Percentiles rank a stretch among this genome's conserved stretches.
Conservation (phyloP, 1,140 invertebrate genomes). For the Mercenaria mercenaria region DNA sequence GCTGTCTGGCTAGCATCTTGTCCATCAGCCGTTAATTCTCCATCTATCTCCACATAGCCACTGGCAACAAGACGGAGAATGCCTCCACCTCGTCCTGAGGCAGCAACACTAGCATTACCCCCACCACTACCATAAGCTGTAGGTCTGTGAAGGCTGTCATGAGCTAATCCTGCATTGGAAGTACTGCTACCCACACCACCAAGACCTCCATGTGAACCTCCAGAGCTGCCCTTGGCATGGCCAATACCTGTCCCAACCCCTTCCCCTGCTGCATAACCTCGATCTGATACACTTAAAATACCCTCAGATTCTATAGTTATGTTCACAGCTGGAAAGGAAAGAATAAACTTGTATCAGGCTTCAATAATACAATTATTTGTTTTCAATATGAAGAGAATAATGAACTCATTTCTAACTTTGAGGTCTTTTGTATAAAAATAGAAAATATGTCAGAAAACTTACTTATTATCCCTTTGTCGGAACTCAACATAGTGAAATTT, state of each 20-base stretch:
- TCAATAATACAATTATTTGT: too few species aligned
- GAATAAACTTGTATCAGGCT: not conserved
- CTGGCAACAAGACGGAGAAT: conserved; percentile 70
- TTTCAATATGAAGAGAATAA: too few species aligned
- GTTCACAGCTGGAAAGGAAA: conserved; percentile 73
- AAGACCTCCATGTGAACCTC: conserved; percentile 78
- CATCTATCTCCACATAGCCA: conserved; percentile 76
- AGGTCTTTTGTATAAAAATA: too few species aligned
- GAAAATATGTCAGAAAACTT: too few species aligned
- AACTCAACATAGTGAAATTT: too few species aligned
- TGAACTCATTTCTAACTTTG: too few species aligned
- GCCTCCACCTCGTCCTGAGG: conserved; percentile 72
- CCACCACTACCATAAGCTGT: conserved; percentile 78
- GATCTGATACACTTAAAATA: conserved; percentile 66
- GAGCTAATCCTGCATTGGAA: conserved; percentile 51
- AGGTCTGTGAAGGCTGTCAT: conserved; percentile 69
- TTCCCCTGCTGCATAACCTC: conserved; percentile 68
- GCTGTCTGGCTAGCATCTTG: conserved; percentile 56
- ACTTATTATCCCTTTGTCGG: too few species aligned
- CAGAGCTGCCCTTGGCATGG: conserved; percentile 66
- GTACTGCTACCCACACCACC: conserved; percentile 72
- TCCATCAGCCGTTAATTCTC: conserved; percentile 74
- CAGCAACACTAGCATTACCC: not conserved
- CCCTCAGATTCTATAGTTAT: conserved; percentile 79
- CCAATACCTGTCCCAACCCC: conserved; percentile 70